Evolutionary conservation across 2,113 vertebrate species (phyloP), one percentile per base, ranked within the genome.

Genomic region (Tinamus guttatus): DNA sequence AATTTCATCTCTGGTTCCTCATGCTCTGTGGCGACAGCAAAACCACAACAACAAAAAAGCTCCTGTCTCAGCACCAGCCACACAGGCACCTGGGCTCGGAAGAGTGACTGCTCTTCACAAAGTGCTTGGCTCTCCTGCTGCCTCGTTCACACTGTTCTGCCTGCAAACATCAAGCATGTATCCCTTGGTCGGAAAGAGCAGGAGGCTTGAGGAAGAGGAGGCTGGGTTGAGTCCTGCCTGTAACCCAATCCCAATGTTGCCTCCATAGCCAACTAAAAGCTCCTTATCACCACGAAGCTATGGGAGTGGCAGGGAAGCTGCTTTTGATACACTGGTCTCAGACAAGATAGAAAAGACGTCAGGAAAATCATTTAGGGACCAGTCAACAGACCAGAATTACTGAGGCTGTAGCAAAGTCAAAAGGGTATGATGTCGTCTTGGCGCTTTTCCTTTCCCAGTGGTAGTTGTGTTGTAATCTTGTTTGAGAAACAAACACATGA

Each of bases 271-370:
- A 77, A 88, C 93, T 93, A 74, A 62, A 22, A 80, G n/a, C 41
- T 56, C 64, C 86, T 93, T 41, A 47, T 79, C 86, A 62, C 24
- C 1, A 8, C 18, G 56, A 45, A 68, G 77, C 88, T 84, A 43
- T 65, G 81, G 74, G 69, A 90, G 83, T 70, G 74, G 67, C 52
- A 85, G 80, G 82, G 36, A 91, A 94, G 77, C 89, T 94, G 84
- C 89, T 81, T 93, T 94, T 85, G 74, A 77, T 89, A 92, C 80
- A 59, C 63, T 63, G 73, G 81, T 24, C 60, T 71, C 36, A 20
- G 69, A 56, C 85, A 68, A 79, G 1, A 8, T 45, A 89, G 75
- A 62, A 91, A 52, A 65, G 90, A 65, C 85, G 84, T 90, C 86
- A 89, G 75, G 71, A 85, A 78, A 89, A 90, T 83, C 30, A 24